A percentile compares a stretch with the other conserved stretches of the same genome.
phyloP scores from a whole-genome alignment of 2,797 vertebrate genomes.

The Helicolenus hilgendorfi region DNA sequence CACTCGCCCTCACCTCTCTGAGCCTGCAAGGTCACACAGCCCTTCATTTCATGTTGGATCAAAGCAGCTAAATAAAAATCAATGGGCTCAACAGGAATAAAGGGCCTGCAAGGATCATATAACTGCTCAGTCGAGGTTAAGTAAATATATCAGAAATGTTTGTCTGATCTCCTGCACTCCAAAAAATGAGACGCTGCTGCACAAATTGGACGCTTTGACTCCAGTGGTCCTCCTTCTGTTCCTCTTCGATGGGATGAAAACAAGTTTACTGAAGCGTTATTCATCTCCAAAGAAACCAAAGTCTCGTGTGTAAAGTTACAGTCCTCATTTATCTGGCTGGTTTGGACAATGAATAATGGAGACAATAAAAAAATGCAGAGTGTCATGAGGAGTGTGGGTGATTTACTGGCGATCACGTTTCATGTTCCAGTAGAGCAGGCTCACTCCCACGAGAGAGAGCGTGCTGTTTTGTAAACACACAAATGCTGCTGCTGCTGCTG shows the following conservation, averaged over 20 bases:
- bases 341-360: slow-evolving; percentile 78
- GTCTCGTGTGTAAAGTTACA: slow-evolving; percentile 73
- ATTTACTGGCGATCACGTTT: slow-evolving; percentile 84
- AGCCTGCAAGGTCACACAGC: slow-evolving; percentile 64
- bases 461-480: slow-evolving; percentile 87
- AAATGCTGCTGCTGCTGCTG: slow-evolving; percentile 44
- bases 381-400: slow-evolving; percentile 78
- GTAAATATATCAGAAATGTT: slow-evolving; percentile 21
- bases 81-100: slow-evolving; percentile 49
- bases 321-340: slow-evolving; percentile 63
- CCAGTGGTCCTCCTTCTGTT: background rate
- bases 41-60: slow-evolving; percentile 70
- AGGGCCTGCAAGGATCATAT: slow-evolving; percentile 30
- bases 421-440: slow-evolving; percentile 78
- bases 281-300: slow-evolving; percentile 60
- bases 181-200: slow-evolving; percentile 1
- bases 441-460: slow-evolving; percentile 77
- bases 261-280: slow-evolving; percentile 43
- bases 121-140: slow-evolving; percentile 41
- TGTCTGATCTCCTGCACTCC: background rate
- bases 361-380: slow-evolving; percentile 67
- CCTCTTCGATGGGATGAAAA: slow-evolving; percentile 25
- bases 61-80: slow-evolving; percentile 69
- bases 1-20: slow-evolving; percentile 15
- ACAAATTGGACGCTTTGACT: slow-evolving; percentile 50